Conservation (phyloP, 1,140 invertebrate species). For the Zaprionus camerounensis region DNA sequence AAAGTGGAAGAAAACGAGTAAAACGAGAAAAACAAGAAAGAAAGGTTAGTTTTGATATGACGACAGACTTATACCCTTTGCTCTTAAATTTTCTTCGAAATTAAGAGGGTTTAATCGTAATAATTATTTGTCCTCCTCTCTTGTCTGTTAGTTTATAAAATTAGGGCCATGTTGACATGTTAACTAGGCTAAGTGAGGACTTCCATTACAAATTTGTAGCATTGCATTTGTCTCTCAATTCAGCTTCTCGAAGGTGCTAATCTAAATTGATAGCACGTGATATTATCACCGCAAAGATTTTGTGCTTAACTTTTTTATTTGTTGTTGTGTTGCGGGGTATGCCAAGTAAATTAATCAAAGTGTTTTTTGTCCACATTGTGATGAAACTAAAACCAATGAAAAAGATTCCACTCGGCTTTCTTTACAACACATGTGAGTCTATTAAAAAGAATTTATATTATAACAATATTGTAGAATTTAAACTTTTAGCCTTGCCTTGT, state of each 20-base stretch:
- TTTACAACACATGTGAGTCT: background rate
- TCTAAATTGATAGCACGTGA: constrained; percentile 40
- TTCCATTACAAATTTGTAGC: constrained; percentile 30
- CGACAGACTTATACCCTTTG: background rate
- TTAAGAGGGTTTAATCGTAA: no score
- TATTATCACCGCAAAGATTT: constrained; percentile 8
- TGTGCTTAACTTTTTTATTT: constrained; percentile 56
- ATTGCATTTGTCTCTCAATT: background rate
- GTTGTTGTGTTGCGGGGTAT: constrained; percentile 14
- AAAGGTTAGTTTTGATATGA: background rate
- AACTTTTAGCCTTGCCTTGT: no score
- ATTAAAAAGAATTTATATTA: background rate
- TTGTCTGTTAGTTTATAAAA: constrained; percentile 59
- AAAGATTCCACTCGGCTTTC: constrained; percentile 22
- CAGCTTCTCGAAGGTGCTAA: background rate
- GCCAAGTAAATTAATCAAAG: constrained; percentile 52
- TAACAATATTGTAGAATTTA: background rate
- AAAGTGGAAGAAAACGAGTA: constrained; percentile 17
- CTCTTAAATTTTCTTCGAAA: no score
- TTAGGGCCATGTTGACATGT: constrained; percentile 80
- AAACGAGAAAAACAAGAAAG: constrained; percentile 32
- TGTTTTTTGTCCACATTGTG: constrained; percentile 34
- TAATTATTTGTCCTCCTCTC: background rate
- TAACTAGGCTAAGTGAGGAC: constrained; percentile 34
- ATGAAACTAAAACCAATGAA: background rate